Evolutionary conservation across 2,888 invertebrate genomes (phyloP).

Genomic region (Philonicus albiceps): DNA sequence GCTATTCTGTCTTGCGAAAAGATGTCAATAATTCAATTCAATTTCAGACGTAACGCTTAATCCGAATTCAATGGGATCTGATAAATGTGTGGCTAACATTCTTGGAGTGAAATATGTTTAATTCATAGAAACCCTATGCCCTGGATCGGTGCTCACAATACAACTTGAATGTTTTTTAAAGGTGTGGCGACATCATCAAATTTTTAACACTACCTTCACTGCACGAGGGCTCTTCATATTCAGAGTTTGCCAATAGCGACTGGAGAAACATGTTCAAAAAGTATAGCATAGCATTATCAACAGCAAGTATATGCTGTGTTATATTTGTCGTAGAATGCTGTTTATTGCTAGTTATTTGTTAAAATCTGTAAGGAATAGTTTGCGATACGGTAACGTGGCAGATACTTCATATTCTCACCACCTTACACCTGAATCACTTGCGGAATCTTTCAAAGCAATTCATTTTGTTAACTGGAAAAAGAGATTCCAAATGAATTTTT

Average conservation of each 20-base stretch:
- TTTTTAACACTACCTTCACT: not conserved
- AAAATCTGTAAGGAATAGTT: slow-evolving; percentile 12
- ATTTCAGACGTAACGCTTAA: not conserved
- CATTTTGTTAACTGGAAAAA: slow-evolving; percentile 45
- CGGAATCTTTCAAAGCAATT: slow-evolving; percentile 48
- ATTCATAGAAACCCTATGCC: not conserved
- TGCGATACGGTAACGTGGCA: not conserved
- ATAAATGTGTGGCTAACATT: not conserved
- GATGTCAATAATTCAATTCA: not conserved
- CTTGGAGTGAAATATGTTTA: not conserved
- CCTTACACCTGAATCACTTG: slow-evolving; percentile 29
- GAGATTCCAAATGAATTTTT: slow-evolving; percentile 24
- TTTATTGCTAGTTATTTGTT: slow-evolving; percentile 31
- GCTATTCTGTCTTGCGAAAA: not conserved
- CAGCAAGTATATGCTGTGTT: not conserved
- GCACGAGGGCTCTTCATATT: not conserved
- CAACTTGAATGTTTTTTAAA: not conserved
- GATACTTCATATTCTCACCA: not conserved
- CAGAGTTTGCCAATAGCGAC: not conserved
- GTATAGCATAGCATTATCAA: not conserved
- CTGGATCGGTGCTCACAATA: not conserved
- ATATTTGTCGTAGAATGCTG: not conserved
- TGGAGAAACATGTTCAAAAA: not conserved
- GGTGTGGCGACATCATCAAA: not conserved
- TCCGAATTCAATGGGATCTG: not conserved